These are phyloP conservation scores for Drosophila subpulchrella DNA, from an alignment of 1,140 invertebrate genomes.

Conservation along the genomic window DNA sequence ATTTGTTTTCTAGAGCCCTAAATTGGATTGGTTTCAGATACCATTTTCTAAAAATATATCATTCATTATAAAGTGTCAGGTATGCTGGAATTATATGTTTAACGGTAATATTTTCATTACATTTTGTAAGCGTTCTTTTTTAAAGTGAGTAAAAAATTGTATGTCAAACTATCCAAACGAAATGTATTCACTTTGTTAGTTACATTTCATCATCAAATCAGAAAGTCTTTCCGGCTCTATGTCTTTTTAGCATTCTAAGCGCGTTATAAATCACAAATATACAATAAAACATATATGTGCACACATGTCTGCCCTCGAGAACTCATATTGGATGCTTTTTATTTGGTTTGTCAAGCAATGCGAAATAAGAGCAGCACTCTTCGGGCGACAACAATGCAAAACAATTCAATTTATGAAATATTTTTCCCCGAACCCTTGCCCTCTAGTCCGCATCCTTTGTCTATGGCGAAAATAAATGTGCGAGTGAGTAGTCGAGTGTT, in stretches of 20 bases:
- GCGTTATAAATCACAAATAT: constrained; percentile 59
- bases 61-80: too few relatives aligned
- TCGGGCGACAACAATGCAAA: constrained; percentile 54
- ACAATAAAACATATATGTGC: constrained; percentile 9
- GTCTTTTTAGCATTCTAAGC: constrained; percentile 37
- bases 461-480: constrained; percentile 35
- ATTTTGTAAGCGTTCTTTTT: too few relatives aligned
- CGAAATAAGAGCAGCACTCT: constrained; percentile 32
- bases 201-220: too few relatives aligned
- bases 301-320: constrained; percentile 6
- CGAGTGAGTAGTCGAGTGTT: constrained; percentile 29
- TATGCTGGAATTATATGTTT: too few relatives aligned
- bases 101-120: too few relatives aligned
- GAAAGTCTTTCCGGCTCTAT: too few relatives aligned
- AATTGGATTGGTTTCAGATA: too few relatives aligned
- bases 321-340: constrained; percentile 37
- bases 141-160: too few relatives aligned
- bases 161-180: too few relatives aligned
- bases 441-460: constrained; percentile 4
- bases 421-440: constrained; percentile 42
- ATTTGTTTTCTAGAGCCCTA: too few relatives aligned
- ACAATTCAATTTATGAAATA: constrained; percentile 77
- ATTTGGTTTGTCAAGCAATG: constrained; percentile 33
- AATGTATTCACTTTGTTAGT: too few relatives aligned
- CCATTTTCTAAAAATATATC: too few relatives aligned